Evolutionary conservation across 2,888 invertebrate genomes (phyloP), one percentile per base, ranked within the genome.

Genomic region (Ennomos erosarius): DNA sequence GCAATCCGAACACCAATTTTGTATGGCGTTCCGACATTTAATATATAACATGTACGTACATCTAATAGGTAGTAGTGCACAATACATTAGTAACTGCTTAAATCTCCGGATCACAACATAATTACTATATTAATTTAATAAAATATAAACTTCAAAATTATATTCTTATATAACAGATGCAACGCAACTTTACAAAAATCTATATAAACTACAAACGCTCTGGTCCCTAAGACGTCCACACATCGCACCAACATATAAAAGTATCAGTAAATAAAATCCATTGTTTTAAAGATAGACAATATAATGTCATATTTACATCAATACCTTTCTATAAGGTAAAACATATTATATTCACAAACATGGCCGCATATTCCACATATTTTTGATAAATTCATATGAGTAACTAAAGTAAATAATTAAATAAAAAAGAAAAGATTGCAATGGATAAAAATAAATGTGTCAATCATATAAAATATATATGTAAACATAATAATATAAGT

Each of bases 81-180:
- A 76, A 78, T 75, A 74, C 64, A 76, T 79, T 82, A 55, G 47
- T 51, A 83, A 84, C 77, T 77, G 79, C 85, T 87, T 84, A 87
- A 75, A 83, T 82, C 73, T 70, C 69, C 74, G 69, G 75, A 87
- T 87, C 84, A 88, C 84, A 88, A 88, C 83, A 75, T 78, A 86
- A 79, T 74, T 75, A 43, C 75, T 59, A 67, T 69, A 73, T 73
- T 70, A 56, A 51, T 65, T 73, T 70, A 56, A 51, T 65, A 76
- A 76, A 76, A 69, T 77, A 76, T 55, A 70, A 71, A 73, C 65
- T 78, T 76, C 42, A 67, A 75, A 75, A 59, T 50, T 45, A 56
- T 51, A 59, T 35, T 35, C 45, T 9, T 56, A 46, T 36, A 54
- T 45, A 49, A 71, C 69, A 69, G 63, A 52, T 33, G 43, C 82